Evolutionary conservation across 2,797 vertebrate genomes (phyloP).

Genomic region (Tangara arthus): DNA sequence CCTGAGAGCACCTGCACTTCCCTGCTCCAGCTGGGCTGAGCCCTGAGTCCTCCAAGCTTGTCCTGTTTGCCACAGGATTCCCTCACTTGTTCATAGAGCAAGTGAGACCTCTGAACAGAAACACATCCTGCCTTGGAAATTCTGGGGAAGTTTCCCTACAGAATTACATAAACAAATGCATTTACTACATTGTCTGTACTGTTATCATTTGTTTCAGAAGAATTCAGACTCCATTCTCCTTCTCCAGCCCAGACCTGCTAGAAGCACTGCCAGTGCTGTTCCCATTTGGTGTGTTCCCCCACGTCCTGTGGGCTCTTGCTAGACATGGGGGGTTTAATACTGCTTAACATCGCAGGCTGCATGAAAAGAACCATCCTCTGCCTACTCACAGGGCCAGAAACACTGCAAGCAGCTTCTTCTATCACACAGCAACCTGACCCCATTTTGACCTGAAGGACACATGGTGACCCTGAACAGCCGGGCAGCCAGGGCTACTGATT

Average conservation of each 20-base stretch:
- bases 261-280: background rate
- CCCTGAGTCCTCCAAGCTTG: background rate
- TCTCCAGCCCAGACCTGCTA: background rate
- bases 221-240: background rate
- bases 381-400: background rate
- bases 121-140: background rate
- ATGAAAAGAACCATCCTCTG: background rate
- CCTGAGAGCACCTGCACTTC: no score
- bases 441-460: background rate
- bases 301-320: background rate
- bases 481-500: background rate
- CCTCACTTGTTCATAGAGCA: background rate
- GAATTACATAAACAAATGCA: background rate
- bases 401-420: background rate
- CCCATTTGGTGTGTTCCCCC: background rate
- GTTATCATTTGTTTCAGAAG: background rate
- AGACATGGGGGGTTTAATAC: background rate
- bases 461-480: background rate
- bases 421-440: background rate
- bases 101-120: background rate
- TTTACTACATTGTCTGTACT: background rate
- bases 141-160: background rate
- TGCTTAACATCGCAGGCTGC: background rate
- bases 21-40: background rate
- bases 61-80: background rate